A percentile compares a stretch with the other conserved stretches of the same genome.
phyloP scores from a whole-genome alignment of 2,888 invertebrate genomes.

The Ellobium chinense region DNA sequence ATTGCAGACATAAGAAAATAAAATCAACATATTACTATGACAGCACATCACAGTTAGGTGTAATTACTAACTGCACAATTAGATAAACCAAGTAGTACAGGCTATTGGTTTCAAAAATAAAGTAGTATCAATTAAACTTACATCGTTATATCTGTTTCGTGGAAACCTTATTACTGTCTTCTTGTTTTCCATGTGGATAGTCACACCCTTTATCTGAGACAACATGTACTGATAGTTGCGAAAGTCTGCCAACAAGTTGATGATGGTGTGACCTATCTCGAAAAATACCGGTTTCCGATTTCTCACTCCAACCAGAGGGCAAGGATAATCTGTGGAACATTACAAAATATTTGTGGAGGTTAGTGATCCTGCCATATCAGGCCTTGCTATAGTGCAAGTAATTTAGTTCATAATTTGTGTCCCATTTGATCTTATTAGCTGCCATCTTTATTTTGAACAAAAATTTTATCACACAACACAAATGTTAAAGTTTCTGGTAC shows the following conservation, averaged over 20 bases:
- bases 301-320: constrained; percentile 88
- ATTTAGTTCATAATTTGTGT: neutral
- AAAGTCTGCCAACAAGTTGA: constrained; percentile 92
- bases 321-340: constrained; percentile 86
- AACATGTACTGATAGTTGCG: constrained; percentile 90
- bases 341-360: neutral
- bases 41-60: too few relatives aligned
- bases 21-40: too few relatives aligned
- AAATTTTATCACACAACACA: neutral
- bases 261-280: constrained; percentile 92
- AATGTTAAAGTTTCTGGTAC: too few relatives aligned
- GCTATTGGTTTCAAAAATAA: too few relatives aligned
- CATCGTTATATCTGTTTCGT: constrained; percentile 83
- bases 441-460: too few relatives aligned
- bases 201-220: constrained; percentile 87
- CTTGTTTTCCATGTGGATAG: constrained; percentile 90
- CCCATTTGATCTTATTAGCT: neutral
- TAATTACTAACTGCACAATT: too few relatives aligned
- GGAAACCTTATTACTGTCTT: constrained; percentile 89
- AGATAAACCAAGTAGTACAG: too few relatives aligned
- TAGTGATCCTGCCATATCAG: too few relatives aligned
- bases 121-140: too few relatives aligned
- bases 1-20: too few relatives aligned
- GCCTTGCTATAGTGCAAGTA: too few relatives aligned
- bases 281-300: constrained; percentile 89